Evolutionary conservation across 2,113 vertebrate species (phyloP).

Genomic region (Laterallus jamaicensis): DNA sequence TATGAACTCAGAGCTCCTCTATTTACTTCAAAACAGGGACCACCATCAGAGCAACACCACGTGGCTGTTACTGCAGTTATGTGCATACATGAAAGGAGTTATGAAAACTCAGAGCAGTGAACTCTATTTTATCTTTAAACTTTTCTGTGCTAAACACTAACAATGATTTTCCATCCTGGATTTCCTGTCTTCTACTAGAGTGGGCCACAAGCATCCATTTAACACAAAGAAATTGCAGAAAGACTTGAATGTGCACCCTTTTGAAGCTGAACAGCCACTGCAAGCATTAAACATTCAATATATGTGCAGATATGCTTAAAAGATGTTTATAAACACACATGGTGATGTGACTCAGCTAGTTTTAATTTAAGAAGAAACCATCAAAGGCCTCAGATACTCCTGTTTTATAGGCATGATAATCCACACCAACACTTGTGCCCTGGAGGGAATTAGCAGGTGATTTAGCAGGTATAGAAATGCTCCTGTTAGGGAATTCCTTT

Average conservation of each 20-base stretch:
- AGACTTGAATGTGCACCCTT: neutral
- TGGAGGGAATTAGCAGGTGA: neutral
- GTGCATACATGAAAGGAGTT: neutral
- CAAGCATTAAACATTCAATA: neutral
- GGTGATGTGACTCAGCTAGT: neutral
- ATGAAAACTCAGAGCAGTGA: neutral
- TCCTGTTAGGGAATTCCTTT: neutral
- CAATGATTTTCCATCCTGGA: neutral
- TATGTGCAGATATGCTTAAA: neutral
- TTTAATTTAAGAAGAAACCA: neutral
- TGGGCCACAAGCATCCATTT: neutral
- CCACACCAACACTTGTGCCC: neutral
- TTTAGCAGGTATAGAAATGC: neutral
- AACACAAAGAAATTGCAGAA: neutral
- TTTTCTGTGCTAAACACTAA: neutral
- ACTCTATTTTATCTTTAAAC: neutral
- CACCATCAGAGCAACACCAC: neutral
- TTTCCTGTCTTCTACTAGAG: neutral
- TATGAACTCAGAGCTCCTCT: neutral
- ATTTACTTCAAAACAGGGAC: neutral
- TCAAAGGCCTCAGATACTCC: neutral
- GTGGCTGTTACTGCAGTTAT: neutral
- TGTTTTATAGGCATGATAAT: neutral
- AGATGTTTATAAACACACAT: neutral
- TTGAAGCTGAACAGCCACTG: neutral